A percentile compares a stretch with the other conserved stretches of the same genome.
Conservation (phyloP, 2,888 invertebrate species). For the Ryuthela nishihirai region DNA sequence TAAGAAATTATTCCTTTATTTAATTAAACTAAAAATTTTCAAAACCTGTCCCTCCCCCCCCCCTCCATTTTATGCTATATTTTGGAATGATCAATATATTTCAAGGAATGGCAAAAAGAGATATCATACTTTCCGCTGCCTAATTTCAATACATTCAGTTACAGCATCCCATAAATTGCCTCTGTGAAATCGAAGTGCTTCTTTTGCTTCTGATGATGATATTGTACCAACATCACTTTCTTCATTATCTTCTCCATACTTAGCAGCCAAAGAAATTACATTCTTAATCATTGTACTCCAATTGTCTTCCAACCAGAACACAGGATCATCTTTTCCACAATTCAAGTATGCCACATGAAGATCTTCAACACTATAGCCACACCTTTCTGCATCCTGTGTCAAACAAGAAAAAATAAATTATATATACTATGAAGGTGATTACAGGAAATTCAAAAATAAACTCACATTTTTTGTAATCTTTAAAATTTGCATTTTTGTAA, state of each 20-base stretch:
- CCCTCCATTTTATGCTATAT: too few relatives aligned
- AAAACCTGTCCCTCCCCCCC: too few relatives aligned
- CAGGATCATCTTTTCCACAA: slow-evolving; percentile 61
- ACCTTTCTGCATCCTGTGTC: slow-evolving; percentile 74
- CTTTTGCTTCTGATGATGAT: slow-evolving; percentile 71
- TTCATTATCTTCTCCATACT: slow-evolving; percentile 73
- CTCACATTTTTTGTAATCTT: too few relatives aligned
- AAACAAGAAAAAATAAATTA: too few relatives aligned
- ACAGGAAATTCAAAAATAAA: too few relatives aligned
- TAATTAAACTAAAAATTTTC: too few relatives aligned
- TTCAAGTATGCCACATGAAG: slow-evolving; percentile 69
- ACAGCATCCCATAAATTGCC: slow-evolving; percentile 90
- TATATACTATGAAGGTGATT: too few relatives aligned
- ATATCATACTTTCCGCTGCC: slow-evolving; percentile 63
- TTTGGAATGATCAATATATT: too few relatives aligned
- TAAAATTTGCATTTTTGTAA: too few relatives aligned
- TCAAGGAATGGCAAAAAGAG: too few relatives aligned
- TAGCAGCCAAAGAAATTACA: slow-evolving; percentile 76
- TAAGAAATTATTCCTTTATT: too few relatives aligned
- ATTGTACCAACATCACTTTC: slow-evolving; percentile 68
- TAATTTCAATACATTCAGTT: slow-evolving; percentile 77
- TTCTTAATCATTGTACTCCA: slow-evolving; percentile 82
- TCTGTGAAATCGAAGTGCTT: slow-evolving; percentile 72
- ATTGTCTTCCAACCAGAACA: slow-evolving; percentile 70
- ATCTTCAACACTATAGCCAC: slow-evolving; percentile 80